Evolutionary conservation across 2,888 invertebrate species (phyloP).

Genomic region (Adelphocoris suturalis): DNA sequence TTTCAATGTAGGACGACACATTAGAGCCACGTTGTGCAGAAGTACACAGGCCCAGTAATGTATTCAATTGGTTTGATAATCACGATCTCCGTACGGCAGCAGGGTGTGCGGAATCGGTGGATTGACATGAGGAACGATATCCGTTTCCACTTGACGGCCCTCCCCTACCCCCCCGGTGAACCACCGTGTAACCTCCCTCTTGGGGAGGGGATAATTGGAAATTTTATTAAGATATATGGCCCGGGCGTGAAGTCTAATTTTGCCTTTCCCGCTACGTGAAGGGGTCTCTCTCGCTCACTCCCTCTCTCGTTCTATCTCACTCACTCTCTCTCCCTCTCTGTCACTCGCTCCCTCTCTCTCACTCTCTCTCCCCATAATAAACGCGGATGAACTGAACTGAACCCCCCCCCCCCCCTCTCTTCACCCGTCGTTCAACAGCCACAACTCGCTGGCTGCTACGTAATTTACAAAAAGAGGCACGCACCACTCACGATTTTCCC

Average conservation of each 20-base stretch:
- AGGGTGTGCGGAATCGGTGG: background rate
- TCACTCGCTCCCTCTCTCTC: too few species aligned
- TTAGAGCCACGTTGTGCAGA: too few species aligned
- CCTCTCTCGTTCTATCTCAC: too few species aligned
- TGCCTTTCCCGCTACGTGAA: constrained; percentile 12
- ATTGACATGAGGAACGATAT: background rate
- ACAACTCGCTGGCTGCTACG: background rate
- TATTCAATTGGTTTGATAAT: background rate
- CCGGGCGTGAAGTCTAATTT: constrained; percentile 29
- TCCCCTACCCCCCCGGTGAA: background rate
- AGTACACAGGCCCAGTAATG: too few species aligned
- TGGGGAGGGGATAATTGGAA: constrained; percentile 20
- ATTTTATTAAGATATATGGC: constrained; percentile 29
- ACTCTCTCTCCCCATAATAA: background rate
- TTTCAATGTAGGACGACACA: too few species aligned
- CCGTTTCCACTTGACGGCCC: background rate
- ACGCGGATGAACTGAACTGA: constrained; percentile 37
- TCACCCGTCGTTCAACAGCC: background rate
- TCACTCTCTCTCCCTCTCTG: too few species aligned
- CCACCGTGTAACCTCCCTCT: background rate
- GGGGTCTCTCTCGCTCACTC: background rate
- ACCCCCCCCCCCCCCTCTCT: background rate
- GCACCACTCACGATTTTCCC: background rate
- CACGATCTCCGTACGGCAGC: background rate
- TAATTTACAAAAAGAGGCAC: constrained; percentile 15